phyloP scores from a whole-genome alignment of 2,888 invertebrate species.

The Portevinia maculata region DNA sequence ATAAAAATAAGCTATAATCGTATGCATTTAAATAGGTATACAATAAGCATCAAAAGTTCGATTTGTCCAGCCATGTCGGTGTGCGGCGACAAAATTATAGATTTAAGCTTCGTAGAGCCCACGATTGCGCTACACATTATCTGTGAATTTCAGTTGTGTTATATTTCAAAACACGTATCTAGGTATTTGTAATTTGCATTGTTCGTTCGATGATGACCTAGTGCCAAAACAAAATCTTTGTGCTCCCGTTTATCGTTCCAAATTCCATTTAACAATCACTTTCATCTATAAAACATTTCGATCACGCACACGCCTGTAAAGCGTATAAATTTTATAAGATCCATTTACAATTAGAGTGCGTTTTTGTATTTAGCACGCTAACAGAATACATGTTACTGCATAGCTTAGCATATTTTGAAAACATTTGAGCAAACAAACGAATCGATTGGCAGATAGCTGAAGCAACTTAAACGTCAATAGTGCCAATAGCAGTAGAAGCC shows the following conservation, averaged over 20 bases:
- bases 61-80: too few species aligned
- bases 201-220: neutral
- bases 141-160: too few species aligned
- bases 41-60: too few species aligned
- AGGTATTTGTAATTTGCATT: too few species aligned
- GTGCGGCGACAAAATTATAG: too few species aligned
- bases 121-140: too few species aligned
- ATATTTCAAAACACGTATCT: too few species aligned
- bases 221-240: neutral
- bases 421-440: conserved; percentile 13
- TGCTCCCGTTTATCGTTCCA: neutral
- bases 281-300: neutral
- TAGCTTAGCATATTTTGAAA: conserved; percentile 17
- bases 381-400: neutral
- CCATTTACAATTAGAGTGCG: neutral
- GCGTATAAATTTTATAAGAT: conserved; percentile 19
- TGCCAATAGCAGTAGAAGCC: conserved; percentile 10
- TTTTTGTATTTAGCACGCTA: conserved; percentile 1
- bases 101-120: too few species aligned
- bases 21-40: too few species aligned
- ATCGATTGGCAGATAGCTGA: conserved; percentile 19
- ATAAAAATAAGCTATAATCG: too few species aligned
- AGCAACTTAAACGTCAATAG: conserved; percentile 1
- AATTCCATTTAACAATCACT: neutral
- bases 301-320: conserved; percentile 15